Percentiles rank a stretch among this genome's conserved stretches.
These are phyloP conservation scores for Listronotus bonariensis DNA, from an alignment of 1,140 invertebrate genomes.

Conservation along the genomic window DNA sequence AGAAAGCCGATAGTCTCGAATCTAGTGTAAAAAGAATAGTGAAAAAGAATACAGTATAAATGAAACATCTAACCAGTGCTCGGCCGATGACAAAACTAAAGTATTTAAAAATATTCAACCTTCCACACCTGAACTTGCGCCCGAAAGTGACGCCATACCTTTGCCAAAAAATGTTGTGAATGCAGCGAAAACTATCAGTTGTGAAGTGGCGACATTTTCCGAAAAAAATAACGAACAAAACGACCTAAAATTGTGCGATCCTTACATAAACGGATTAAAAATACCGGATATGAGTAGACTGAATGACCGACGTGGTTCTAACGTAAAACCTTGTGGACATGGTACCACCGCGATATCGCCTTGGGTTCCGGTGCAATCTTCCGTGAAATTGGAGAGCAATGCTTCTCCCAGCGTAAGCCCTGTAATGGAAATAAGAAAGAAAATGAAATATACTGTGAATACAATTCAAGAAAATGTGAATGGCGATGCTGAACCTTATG, in stretches of 20 bases:
- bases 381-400: constrained; percentile 27
- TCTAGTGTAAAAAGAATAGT: constrained; percentile 15
- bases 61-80: constrained; percentile 10
- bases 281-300: constrained; percentile 7
- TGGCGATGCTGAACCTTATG: neutral
- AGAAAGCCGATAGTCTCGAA: no score
- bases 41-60: constrained; percentile 24
- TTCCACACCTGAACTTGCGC: constrained; percentile 43
- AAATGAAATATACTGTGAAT: constrained; percentile 34
- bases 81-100: constrained; percentile 27
- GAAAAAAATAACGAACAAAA: constrained; percentile 39
- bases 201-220: constrained; percentile 40
- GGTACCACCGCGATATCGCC: constrained; percentile 51
- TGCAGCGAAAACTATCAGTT: constrained; percentile 39
- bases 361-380: constrained; percentile 35
- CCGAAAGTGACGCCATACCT: constrained; percentile 25
- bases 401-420: constrained; percentile 47
- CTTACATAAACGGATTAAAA: constrained; percentile 33
- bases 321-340: constrained; percentile 52
- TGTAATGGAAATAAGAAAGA: constrained; percentile 43
- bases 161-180: constrained; percentile 42
- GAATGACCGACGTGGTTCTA: constrained; percentile 32
- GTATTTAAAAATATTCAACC: constrained; percentile 49
- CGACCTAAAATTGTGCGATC: constrained; percentile 33
- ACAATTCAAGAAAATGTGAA: constrained; percentile 19